Evolutionary conservation across 2,113 vertebrate species (phyloP).

Genomic region (Excalfactoria chinensis): DNA sequence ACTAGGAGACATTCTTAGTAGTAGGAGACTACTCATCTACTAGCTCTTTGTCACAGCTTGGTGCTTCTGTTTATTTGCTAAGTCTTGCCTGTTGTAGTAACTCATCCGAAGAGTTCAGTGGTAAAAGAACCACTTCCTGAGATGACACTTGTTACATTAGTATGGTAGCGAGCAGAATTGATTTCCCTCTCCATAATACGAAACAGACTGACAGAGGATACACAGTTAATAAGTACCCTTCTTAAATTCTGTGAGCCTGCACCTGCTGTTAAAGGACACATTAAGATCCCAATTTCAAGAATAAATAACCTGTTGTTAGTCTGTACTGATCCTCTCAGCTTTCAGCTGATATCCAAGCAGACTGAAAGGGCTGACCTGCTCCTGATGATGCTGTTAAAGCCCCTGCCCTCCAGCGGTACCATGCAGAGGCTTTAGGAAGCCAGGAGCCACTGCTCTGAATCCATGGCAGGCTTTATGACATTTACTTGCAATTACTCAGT

Average conservation of each 20-base stretch:
- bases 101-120: neutral
- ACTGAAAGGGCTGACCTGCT: neutral
- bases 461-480: neutral
- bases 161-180: rapidly evolving
- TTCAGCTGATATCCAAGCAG: neutral
- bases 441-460: neutral
- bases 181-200: neutral
- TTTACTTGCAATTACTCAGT: neutral
- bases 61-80: neutral
- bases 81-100: neutral
- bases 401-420: neutral
- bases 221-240: neutral
- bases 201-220: neutral
- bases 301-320: neutral
- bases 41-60: neutral
- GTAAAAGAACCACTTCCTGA: neutral
- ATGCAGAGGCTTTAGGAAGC: neutral
- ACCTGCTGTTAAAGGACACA: neutral
- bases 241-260: neutral
- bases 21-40: too few species aligned
- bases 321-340: neutral
- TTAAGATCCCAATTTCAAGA: neutral
- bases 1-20: neutral
- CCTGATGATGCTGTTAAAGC: neutral
- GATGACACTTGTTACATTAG: neutral